phyloP scores from a whole-genome alignment of 2,797 vertebrate genomes.

The Moxostoma hubbsi region DNA sequence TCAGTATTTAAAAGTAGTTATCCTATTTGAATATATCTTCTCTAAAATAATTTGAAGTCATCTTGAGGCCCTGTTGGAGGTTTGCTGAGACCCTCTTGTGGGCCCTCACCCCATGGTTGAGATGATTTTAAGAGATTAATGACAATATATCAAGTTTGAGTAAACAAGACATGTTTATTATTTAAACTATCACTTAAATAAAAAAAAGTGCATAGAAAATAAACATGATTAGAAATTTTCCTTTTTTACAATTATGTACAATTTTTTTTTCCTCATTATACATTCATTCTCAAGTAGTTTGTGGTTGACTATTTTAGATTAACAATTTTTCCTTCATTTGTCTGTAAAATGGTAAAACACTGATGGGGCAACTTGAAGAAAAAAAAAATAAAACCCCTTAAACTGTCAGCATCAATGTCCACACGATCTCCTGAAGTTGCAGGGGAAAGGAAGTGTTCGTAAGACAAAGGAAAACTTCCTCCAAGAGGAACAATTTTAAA shows the following conservation, averaged over 20 bases:
- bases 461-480: slow-evolving; percentile 76
- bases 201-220: slow-evolving; percentile 99
- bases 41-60: no score
- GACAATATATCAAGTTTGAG: slow-evolving; percentile 58
- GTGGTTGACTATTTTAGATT: slow-evolving; percentile 86
- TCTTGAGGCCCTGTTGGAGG: no score
- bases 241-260: slow-evolving; percentile 99
- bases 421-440: slow-evolving; percentile 72
- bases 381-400: slow-evolving; percentile 66
- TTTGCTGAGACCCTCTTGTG: no score
- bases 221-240: slow-evolving; percentile 99
- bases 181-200: slow-evolving; percentile 99
- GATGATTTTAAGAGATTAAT: background rate
- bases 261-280: slow-evolving; percentile 91
- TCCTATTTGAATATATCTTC: no score
- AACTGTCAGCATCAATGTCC: slow-evolving; percentile 67
- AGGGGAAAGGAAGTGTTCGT: slow-evolving; percentile 70
- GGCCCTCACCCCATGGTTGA: no score
- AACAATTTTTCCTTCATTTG: slow-evolving; percentile 96
- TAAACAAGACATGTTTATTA: slow-evolving; percentile 99
- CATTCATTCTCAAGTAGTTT: slow-evolving; percentile 99
- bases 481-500: slow-evolving; percentile 64
- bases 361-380: slow-evolving; percentile 73
- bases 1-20: no score
- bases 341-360: slow-evolving; percentile 88